phyloP scores from a whole-genome alignment of 2,797 vertebrate species.

The Channa striata region DNA sequence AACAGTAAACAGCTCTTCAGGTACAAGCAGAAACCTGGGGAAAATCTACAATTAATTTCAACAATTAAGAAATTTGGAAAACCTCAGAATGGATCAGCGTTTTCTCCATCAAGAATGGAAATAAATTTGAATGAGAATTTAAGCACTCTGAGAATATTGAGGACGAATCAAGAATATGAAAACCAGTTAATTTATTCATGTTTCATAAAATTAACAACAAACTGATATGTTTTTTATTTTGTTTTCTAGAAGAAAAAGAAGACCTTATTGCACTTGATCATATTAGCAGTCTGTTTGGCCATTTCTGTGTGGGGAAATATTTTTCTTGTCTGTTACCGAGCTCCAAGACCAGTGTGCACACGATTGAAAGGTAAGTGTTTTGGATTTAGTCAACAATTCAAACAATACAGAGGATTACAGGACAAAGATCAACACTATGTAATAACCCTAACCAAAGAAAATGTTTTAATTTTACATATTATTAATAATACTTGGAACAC shows the following conservation, averaged over 20 bases:
- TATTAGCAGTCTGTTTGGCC: neutral
- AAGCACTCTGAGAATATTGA: conserved; percentile 16
- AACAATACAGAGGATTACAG: too few species aligned
- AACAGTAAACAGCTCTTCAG: neutral
- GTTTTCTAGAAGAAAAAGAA: neutral
- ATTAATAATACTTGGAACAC: too few species aligned
- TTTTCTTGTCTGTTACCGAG: neutral
- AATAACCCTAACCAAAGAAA: too few species aligned
- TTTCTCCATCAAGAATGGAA: neutral
- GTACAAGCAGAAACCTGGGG: conserved; percentile 36
- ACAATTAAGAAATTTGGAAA: rapidly evolving
- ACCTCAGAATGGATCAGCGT: rapidly evolving
- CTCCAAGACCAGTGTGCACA: neutral
- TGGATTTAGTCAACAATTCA: too few species aligned
- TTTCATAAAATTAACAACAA: too few species aligned
- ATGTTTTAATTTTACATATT: too few species aligned
- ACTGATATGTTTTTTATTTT: too few species aligned
- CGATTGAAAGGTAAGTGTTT: neutral
- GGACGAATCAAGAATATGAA: conserved; percentile 23
- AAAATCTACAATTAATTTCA: neutral
- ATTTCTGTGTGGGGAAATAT: conserved; percentile 22
- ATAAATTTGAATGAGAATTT: rapidly evolving
- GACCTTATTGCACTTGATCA: neutral
- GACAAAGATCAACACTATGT: too few species aligned
- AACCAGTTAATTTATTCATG: too few species aligned